Percentiles rank a stretch among this genome's conserved stretches.
phyloP scores from a whole-genome alignment of 2,888 invertebrate species.

The Agrochola circellaris region DNA sequence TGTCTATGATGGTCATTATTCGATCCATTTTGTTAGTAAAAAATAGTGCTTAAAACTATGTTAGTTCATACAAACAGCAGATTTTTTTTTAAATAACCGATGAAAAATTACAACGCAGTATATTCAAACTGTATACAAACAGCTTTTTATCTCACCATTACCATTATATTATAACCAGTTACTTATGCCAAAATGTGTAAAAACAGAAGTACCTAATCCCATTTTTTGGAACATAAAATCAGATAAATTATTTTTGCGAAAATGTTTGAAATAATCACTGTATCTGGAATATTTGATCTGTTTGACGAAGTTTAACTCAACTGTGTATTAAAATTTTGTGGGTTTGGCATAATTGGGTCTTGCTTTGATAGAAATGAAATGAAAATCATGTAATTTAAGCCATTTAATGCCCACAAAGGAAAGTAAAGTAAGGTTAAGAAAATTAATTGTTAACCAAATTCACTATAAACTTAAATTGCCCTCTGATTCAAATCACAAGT shows the following conservation, averaged over 20 bases:
- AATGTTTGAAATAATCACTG: not conserved
- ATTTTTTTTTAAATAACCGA: too few relatives aligned
- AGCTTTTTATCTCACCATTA: not conserved
- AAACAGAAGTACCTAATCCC: not conserved
- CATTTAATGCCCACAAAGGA: not conserved
- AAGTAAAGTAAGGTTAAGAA: not conserved
- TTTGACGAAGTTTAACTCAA: constrained; percentile 13
- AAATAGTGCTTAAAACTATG: too few relatives aligned
- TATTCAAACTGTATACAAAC: not conserved
- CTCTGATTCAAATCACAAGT: not conserved
- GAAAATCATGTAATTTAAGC: not conserved
- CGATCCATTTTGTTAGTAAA: too few relatives aligned
- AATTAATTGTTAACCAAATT: not conserved
- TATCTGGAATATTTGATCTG: not conserved
- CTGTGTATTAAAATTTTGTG: not conserved
- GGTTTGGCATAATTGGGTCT: not conserved
- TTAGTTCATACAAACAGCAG: too few relatives aligned
- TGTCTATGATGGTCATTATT: too few relatives aligned
- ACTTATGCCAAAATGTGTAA: not conserved
- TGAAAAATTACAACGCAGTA: too few relatives aligned
- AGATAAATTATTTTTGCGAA: not conserved
- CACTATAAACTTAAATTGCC: not conserved
- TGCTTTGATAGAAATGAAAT: constrained; percentile 23
- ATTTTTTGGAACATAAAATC: not conserved
- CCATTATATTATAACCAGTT: not conserved